Base-by-base conservation (phyloP, 2,888 invertebrate genomes). In the Hyles lineata region DNA sequence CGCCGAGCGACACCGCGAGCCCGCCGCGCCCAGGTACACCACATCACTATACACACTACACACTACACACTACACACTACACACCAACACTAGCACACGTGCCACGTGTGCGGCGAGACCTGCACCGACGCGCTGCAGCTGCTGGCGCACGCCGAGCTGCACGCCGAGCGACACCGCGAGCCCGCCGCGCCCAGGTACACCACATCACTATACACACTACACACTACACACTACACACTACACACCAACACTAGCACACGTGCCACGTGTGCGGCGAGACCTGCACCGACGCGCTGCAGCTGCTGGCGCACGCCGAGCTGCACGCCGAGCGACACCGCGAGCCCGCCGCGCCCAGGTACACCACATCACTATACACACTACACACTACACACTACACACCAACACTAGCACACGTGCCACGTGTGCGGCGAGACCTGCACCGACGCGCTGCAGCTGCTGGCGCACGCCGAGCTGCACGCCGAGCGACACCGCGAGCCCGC, bases 251-350 rank as follows among this genome's bases (percentile, higher is more conserved):
- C n/a, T n/a, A n/a, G n/a, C 97, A 97, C 87, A 95, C 96, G 77
- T 98, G 98, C 87, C 97, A 96, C 85, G 97, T 97, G 58, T 98
- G 98, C 87, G 97, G 97, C 69, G 97, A 97, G 90, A 96, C 96
- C 76, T 98, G 97, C 87, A 95, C 96, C 61, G 97, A 97, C 92
- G 97, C 97, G 72, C 90, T 97, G 81, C 97, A 97, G 86, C 94
- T 97, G 78, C 92, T 97, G 63, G 97, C 97, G 25, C 97, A 97
- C 90, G 97, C 97, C 0, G 97, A 97, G 92, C 94, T 96, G 7
- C 97, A 98, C 88, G 96, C 97, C 61, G 82, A 95, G 92, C 82
- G 97, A 23, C 97, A 96, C 86, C 96, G 96, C 70, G 74, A 61
- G 75, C 74, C 74, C 74, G 73, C 79, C 72, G 76, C 79, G 75